Conservation (phyloP, 2,113 vertebrate species). For the Hemicordylus capensis region DNA sequence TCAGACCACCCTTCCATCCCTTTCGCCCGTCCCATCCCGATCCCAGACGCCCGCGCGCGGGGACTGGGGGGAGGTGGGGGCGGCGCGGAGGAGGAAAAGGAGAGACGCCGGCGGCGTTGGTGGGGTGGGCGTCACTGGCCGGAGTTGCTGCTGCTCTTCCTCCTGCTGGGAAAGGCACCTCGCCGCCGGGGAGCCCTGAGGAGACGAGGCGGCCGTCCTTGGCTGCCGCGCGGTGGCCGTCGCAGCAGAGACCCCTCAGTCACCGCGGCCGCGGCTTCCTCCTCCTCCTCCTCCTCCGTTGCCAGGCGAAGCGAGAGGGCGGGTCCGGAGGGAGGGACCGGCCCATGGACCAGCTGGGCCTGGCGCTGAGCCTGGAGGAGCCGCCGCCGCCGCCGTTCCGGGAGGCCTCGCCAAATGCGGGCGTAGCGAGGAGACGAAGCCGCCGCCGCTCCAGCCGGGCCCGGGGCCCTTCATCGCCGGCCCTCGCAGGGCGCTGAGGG, state of each 20-base stretch:
- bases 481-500: neutral
- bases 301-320: slow-evolving; percentile 45
- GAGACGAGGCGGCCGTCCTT: neutral
- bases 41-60: slow-evolving; percentile 68
- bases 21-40: neutral
- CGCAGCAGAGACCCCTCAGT: too few relatives aligned
- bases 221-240: too few relatives aligned
- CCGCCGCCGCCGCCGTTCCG: slow-evolving; percentile 45
- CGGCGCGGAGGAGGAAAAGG: neutral
- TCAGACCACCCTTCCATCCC: neutral
- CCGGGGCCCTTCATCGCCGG: too few relatives aligned
- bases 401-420: slow-evolving; percentile 50
- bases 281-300: slow-evolving; percentile 1
- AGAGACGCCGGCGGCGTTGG: neutral
- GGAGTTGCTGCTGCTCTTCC: too few relatives aligned
- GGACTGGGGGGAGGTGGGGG: slow-evolving; percentile 34
- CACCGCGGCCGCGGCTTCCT: neutral
- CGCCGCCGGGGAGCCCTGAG: neutral
- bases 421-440: slow-evolving; percentile 50
- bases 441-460: neutral
- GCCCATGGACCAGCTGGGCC: slow-evolving; percentile 74
- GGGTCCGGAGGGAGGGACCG: slow-evolving; percentile 50
- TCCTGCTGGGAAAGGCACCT: neutral
- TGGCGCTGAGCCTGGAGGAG: slow-evolving; percentile 66
- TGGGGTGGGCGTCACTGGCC: neutral